Evolutionary conservation across 2,888 invertebrate species (phyloP), one percentile per base, ranked within the genome.

Genomic region (Cantharis nigra): DNA sequence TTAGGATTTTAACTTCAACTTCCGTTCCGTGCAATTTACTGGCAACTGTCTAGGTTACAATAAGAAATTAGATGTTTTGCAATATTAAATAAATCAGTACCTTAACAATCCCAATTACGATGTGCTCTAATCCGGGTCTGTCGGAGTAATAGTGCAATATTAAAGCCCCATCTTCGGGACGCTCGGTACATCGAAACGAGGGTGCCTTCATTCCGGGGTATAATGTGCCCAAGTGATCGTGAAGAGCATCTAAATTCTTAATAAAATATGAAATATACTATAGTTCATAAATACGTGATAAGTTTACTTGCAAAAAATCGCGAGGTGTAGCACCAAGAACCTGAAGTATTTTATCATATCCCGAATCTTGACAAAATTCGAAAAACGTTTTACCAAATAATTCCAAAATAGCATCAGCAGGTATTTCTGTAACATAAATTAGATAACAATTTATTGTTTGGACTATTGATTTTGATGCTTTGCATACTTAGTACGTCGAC

Each of bases 101-200:
- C 93, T 97, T 97, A 3, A 99, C 98, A 82, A 98, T 98, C 28
- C 98, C 98, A 86, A 97, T 98, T 79, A 98, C 98, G 86, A 98
- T 98, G 85, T 97, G 95, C 87, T 98, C 97, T 82, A 98, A 90
- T 4, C 97, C 97, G 3, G 97, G 96, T 80, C 98, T 92, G 83
- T 98, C 97, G 0, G 98, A 98, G 89, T 98, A 98, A 89, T 98
- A 98, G 88, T 99, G 98, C 18, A 99, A 91, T 63, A 98, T 92
- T 33, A 98, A 90, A 0, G 95, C 96, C 0, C 97, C 97, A 88
- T 97, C 97, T 88, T 96, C 95, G 7, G 94, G 93, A 75, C 95
- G 89, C 85, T 97, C 97, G 0, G 97, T 97, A 88, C 98, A 98
- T 16, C 98, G 92, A 90, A 98, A 98, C 0, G 98, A 98, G 0